These are phyloP conservation scores for Shinisaurus crocodilurus DNA, from an alignment of 2,113 vertebrate genomes.

Conservation along the genomic window DNA sequence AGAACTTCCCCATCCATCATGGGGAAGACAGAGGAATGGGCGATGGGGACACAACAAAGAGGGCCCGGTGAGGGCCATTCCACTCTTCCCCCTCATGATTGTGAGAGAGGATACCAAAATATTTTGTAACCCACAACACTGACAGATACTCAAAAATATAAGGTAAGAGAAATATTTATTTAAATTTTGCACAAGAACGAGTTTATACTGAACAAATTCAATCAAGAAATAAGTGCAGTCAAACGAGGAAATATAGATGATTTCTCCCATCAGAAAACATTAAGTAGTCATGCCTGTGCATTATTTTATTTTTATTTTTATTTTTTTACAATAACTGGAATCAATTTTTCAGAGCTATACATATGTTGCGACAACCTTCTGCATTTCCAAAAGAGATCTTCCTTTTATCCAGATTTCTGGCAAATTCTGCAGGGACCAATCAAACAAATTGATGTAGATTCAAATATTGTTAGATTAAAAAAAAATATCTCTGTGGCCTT, in stretches of 20 bases:
- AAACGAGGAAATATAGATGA: constrained; percentile 88
- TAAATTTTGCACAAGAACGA: constrained; percentile 96
- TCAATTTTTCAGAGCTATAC: constrained; percentile 74
- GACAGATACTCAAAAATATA: constrained; percentile 53
- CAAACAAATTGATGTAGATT: constrained; percentile 63
- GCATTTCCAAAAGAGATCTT: constrained; percentile 75
- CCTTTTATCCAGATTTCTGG: constrained; percentile 57
- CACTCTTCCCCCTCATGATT: background rate
- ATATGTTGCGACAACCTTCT: constrained; percentile 70
- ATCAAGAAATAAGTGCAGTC: constrained; percentile 89
- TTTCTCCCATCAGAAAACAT: constrained; percentile 83
- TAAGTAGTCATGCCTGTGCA: constrained; percentile 84
- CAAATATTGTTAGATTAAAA: constrained; percentile 54
- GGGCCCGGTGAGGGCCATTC: too few relatives aligned
- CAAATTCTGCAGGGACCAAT: constrained; percentile 68
- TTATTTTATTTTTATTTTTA: constrained; percentile 61
- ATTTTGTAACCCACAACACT: background rate
- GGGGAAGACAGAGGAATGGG: too few relatives aligned
- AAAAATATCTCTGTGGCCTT: constrained; percentile 51
- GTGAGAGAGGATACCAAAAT: background rate
- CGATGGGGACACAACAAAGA: background rate
- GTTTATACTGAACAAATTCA: constrained; percentile 87
- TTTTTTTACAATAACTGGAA: constrained; percentile 73
- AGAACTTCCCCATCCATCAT: too few relatives aligned
- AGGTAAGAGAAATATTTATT: constrained; percentile 98